phyloP scores from a whole-genome alignment of 2,113 vertebrate genomes.

The Dryoscopus gambensis region DNA sequence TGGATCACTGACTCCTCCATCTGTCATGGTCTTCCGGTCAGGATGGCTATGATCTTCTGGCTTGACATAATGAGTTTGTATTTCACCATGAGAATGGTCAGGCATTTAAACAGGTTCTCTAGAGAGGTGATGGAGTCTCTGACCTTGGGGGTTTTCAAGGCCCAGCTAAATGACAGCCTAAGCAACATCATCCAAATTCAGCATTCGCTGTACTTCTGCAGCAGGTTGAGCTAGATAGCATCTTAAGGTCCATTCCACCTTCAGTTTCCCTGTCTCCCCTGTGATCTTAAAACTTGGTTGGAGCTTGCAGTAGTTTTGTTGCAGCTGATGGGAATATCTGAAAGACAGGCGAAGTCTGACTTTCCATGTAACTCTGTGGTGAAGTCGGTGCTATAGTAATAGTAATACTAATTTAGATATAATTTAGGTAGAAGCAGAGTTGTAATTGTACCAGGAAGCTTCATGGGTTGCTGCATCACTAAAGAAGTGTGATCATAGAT shows the following conservation, averaged over 20 bases:
- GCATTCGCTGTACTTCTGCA: background rate
- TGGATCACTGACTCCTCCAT: background rate
- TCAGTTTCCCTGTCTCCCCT: background rate
- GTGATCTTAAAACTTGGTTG: background rate
- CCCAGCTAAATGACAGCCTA: background rate
- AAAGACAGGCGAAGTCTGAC: background rate
- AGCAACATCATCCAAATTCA: background rate
- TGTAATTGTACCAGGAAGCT: background rate
- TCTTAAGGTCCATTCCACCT: background rate
- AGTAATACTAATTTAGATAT: background rate
- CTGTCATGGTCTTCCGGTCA: accelerated
- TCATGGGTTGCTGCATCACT: background rate
- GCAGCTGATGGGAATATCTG: background rate
- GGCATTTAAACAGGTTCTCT: background rate
- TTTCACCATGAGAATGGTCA: background rate
- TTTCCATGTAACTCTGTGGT: background rate
- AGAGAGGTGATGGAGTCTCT: background rate
- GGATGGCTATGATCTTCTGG: background rate
- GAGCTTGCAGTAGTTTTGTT: background rate
- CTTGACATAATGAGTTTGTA: background rate
- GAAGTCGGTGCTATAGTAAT: background rate
- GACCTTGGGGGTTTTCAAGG: background rate
- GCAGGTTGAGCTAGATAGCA: background rate
- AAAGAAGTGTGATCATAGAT: background rate
- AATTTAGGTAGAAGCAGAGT: background rate